Evolutionary conservation across 2,113 vertebrate genomes (phyloP).

Genomic region (Actinemys pallida): DNA sequence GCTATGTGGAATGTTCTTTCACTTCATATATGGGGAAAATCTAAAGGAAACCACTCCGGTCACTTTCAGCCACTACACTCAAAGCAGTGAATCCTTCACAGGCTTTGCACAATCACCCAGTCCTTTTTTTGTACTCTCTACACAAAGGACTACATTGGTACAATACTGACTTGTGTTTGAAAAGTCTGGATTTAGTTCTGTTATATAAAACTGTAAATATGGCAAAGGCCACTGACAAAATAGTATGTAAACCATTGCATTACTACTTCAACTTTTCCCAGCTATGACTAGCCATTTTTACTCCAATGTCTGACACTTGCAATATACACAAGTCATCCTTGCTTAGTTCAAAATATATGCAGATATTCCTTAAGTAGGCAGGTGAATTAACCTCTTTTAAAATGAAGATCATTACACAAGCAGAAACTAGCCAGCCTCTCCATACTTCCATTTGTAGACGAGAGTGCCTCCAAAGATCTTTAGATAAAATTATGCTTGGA

Average conservation of each 20-base stretch:
- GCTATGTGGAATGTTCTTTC: background rate
- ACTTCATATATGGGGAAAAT: background rate
- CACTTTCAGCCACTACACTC: background rate
- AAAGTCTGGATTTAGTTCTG: background rate
- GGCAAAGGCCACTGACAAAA: background rate
- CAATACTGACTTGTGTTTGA: background rate
- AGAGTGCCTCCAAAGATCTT: background rate
- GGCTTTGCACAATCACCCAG: background rate
- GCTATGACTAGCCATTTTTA: background rate
- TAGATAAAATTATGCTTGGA: background rate
- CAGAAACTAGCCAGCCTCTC: background rate
- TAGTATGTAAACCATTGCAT: background rate
- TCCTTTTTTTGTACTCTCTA: background rate
- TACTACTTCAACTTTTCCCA: background rate
- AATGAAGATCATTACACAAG: background rate
- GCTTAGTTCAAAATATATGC: background rate
- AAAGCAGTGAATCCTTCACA: background rate
- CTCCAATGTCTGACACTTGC: background rate
- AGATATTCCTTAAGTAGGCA: background rate
- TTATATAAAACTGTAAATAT: background rate
- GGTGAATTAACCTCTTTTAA: background rate
- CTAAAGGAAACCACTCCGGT: background rate
- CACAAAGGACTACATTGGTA: background rate
- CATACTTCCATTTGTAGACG: background rate
- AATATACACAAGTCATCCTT: background rate